Conservation (phyloP, 2,888 invertebrate species). For the Idaea straminata region DNA sequence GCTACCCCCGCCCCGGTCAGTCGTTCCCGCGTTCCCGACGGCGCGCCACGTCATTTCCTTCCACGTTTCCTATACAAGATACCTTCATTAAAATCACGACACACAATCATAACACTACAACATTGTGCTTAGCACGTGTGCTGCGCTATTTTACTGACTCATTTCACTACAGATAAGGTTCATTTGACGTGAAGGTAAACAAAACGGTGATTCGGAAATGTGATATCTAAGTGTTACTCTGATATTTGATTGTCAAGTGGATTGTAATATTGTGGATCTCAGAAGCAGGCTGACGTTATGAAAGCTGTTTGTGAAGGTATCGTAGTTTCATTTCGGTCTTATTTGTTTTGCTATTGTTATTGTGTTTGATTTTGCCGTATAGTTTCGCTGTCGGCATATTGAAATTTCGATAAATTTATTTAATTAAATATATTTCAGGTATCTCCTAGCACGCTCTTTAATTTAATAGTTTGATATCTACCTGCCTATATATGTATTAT, state of each 20-base stretch:
- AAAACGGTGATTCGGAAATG: slow-evolving; percentile 48
- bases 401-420: background rate
- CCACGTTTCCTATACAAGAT: slow-evolving; percentile 38
- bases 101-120: slow-evolving; percentile 36
- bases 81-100: slow-evolving; percentile 49
- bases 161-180: slow-evolving; percentile 31
- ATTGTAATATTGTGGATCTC: slow-evolving; percentile 51
- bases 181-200: slow-evolving; percentile 39
- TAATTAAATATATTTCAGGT: background rate
- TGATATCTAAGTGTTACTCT: slow-evolving; percentile 54
- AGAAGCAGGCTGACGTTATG: slow-evolving; percentile 32
- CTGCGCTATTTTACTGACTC: slow-evolving; percentile 3
- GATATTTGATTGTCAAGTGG: slow-evolving; percentile 51
- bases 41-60: slow-evolving; percentile 50
- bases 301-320: slow-evolving; percentile 41
- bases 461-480: too few relatives aligned
- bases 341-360: background rate
- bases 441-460: background rate
- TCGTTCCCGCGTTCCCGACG: slow-evolving; percentile 57
- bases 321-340: slow-evolving; percentile 8
- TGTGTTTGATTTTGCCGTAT: background rate
- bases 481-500: too few relatives aligned
- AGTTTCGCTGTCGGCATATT: background rate
- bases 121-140: slow-evolving; percentile 30
- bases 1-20: slow-evolving; percentile 65